Base-by-base conservation (phyloP, 2,888 invertebrate species). In the Gisinianus flammeolus region DNA sequence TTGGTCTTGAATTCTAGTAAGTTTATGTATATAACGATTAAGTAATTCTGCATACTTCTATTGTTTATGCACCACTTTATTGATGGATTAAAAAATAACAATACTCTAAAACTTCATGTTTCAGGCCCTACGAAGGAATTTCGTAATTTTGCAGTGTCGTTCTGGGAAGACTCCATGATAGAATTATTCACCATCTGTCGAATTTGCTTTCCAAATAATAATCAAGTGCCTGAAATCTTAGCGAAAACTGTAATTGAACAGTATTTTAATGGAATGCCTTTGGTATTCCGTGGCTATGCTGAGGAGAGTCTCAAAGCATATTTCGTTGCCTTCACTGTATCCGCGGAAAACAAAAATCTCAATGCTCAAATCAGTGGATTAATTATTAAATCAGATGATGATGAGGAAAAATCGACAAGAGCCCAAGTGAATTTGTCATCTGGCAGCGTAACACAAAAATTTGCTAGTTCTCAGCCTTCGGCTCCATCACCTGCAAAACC, bases 201-300 rank as follows among this genome's bases (percentile, higher is more conserved):
- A 35, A 35, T 77, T 26, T 79, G 81, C 54, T 81, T 81, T 72
- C 83, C 81, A 12, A 77, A 75, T 66, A 77, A 78, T 58, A 33
- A 77, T n/a, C 79, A 78, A 26, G 73, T 81, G 58, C 81, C 81
- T 16, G 62, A 80, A n/a, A 64, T 81, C 10, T 81, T 83, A 66
- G 81, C 81, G 4, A 76, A 80, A 30, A 68, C 76, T 64, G 5
- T 81, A n/a, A 78, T 80, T 62, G 81, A 81, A 16, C 54, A 79
- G 28, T 81, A 71, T 66, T 70, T 83, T 12, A 80, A 75, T 2
- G 81, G 81, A 62, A 83, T 80, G 80, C 78, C 80, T 16, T 69
- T 75, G 19, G 68, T 74, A 12, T 80, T 80, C 69, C 73, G 77
- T 33, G 19, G 69, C 10, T 66, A 77, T 22, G 52, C 76, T 19